Percentiles rank a stretch among this genome's conserved stretches.
Evolutionary conservation across 2,113 vertebrate species (phyloP).

Genomic region (Psittacula cyanocephala): DNA sequence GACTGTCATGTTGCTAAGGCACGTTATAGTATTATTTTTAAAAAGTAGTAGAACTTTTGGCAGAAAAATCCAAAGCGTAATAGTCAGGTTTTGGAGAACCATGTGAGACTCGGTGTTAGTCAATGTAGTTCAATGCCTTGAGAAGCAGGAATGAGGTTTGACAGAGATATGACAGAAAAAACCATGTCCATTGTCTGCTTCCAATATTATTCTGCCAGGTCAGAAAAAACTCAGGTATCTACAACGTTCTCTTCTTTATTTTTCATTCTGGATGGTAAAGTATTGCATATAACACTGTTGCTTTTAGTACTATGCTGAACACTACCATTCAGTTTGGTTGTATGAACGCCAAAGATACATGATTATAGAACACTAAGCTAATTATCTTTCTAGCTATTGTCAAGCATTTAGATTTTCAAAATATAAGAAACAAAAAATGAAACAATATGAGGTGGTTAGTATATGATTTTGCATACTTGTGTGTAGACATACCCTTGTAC

Average conservation of each 20-base stretch:
- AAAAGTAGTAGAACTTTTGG: background rate
- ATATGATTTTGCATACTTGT: background rate
- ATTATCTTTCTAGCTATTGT: background rate
- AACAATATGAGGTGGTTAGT: background rate
- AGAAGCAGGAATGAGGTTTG: background rate
- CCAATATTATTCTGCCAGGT: background rate
- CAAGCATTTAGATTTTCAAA: background rate
- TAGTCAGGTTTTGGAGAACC: background rate
- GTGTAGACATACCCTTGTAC: background rate
- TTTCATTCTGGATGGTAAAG: background rate
- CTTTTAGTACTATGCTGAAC: background rate
- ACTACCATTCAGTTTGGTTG: background rate
- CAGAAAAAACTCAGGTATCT: background rate
- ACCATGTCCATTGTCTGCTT: background rate
- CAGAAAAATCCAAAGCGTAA: background rate
- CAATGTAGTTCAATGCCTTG: background rate
- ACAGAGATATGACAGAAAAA: background rate
- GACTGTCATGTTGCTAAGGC: background rate
- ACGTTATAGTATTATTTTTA: background rate
- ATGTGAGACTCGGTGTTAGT: background rate
- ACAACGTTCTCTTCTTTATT: background rate
- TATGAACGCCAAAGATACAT: background rate
- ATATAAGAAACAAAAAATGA: background rate
- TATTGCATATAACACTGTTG: background rate
- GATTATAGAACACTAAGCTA: background rate